A percentile compares a stretch with the other conserved stretches of the same genome.
Conservation (phyloP, 1,140 invertebrate genomes). For the Marisa cornuarietis region DNA sequence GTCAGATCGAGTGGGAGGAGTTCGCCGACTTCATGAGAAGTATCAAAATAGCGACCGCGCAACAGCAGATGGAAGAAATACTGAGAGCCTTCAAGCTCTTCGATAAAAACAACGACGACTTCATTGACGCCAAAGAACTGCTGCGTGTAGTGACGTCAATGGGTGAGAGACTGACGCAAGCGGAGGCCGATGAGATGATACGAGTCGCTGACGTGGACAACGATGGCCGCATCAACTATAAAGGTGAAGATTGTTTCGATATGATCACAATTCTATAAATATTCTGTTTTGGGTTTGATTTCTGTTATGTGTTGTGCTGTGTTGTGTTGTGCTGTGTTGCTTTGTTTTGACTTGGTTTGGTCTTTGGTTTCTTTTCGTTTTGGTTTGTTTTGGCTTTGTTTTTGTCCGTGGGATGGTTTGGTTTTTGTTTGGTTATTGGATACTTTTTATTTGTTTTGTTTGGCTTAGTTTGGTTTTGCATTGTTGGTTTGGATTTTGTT, state of each 20-base stretch:
- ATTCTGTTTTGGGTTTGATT: too few species aligned
- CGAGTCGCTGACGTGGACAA: conserved; percentile 14
- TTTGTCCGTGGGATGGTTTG: too few species aligned
- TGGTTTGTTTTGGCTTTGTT: too few species aligned
- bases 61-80: conserved; percentile 10
- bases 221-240: conserved; percentile 18
- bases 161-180: conserved; percentile 4
- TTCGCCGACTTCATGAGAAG: conserved; percentile 5
- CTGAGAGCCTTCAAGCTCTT: conserved; percentile 12
- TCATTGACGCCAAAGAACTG: conserved; percentile 13
- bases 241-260: conserved; percentile 8
- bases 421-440: too few species aligned
- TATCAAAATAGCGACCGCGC: background rate
- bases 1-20: conserved; percentile 17
- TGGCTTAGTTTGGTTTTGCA: too few species aligned
- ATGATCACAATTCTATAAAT: too few species aligned
- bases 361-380: too few species aligned
- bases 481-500: too few species aligned
- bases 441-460: too few species aligned
- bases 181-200: conserved; percentile 13
- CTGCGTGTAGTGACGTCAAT: conserved; percentile 4
- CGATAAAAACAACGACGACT: conserved; percentile 19
- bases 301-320: too few species aligned
- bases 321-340: too few species aligned
- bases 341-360: too few species aligned